Conservation (phyloP, 2,797 vertebrate species). For the Meriones psammophilus region DNA sequence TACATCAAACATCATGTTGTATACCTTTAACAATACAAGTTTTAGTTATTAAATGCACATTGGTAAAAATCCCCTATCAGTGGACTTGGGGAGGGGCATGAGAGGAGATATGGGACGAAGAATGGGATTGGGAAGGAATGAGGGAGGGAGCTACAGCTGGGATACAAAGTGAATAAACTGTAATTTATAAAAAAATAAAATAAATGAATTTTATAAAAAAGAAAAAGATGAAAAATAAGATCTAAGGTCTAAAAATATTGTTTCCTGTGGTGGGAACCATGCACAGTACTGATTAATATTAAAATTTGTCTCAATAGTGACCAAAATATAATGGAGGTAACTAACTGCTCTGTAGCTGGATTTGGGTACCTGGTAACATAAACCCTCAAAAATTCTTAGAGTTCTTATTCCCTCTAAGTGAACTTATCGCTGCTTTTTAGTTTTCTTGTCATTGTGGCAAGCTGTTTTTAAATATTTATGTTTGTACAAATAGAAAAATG, state of each 20-base stretch:
- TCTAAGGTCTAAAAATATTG: neutral
- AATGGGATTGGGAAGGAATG: too few relatives aligned
- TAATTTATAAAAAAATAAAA: too few relatives aligned
- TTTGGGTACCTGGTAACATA: neutral
- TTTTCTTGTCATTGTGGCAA: neutral
- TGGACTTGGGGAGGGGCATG: too few relatives aligned
- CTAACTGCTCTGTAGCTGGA: neutral
- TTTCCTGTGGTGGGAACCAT: neutral
- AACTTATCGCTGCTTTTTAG: neutral
- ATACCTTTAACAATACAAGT: neutral
- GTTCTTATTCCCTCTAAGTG: neutral
- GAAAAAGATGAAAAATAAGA: neutral
- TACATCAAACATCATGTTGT: neutral
- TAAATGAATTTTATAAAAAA: too few relatives aligned
- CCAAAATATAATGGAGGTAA: neutral
- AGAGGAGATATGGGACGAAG: too few relatives aligned
- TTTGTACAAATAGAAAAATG: neutral
- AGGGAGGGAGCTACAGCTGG: too few relatives aligned
- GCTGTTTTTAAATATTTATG: neutral
- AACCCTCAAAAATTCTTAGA: neutral
- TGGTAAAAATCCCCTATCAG: neutral
- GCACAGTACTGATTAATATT: neutral
- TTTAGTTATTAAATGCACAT: neutral
- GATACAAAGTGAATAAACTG: too few relatives aligned
- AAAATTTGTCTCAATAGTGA: neutral